Evolutionary conservation across 2,888 invertebrate genomes (phyloP), one percentile per base, ranked within the genome.

Genomic region (Clusia tigrina): DNA sequence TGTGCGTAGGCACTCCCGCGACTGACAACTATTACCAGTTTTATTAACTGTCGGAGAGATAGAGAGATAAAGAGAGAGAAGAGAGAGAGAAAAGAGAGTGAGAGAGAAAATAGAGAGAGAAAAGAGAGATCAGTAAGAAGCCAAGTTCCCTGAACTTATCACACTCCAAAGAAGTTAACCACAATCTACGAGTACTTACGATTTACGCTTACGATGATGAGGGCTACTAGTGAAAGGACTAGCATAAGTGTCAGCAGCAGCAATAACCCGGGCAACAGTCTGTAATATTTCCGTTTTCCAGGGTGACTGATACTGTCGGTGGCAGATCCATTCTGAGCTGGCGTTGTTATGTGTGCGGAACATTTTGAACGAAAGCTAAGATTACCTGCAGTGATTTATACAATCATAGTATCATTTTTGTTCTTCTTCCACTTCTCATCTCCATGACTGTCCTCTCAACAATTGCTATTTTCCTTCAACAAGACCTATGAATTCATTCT

Each of bases 1-100:
- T 67, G 89, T 87, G 25, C 90, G 87, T 37, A 92, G 83, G 73
- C 93, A 93, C 78, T 91, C 89, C 62, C 87, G 87, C 24, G 86
- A 88, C 58, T 87, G 87, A 73, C 92, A 92, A 38, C 76, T 72
- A 55, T 69, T 57, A 60, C 64, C 70, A 42, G 77, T 68, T 68
- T 71, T 76, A 60, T 69, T 79, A 62, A 66, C 81, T 80, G 53
- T 1, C 17, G 55, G 18, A 48, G n/a, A n/a, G n/a, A n/a, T n/a
- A n/a, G n/a, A n/a, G n/a, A 0, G n/a, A n/a, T n/a, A n/a, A n/a
- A n/a, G n/a, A n/a, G n/a, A n/a, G n/a, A n/a, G n/a, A n/a, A n/a
- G n/a, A n/a, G n/a, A n/a, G n/a, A n/a, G n/a, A n/a, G n/a, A n/a
- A n/a, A n/a, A n/a, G n/a, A n/a, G n/a, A n/a, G n/a, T n/a, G n/a